A percentile compares a stretch with the other conserved stretches of the same genome.
These are phyloP conservation scores for Carcina quercana DNA, from an alignment of 2,888 invertebrate genomes.

Conservation along the genomic window DNA sequence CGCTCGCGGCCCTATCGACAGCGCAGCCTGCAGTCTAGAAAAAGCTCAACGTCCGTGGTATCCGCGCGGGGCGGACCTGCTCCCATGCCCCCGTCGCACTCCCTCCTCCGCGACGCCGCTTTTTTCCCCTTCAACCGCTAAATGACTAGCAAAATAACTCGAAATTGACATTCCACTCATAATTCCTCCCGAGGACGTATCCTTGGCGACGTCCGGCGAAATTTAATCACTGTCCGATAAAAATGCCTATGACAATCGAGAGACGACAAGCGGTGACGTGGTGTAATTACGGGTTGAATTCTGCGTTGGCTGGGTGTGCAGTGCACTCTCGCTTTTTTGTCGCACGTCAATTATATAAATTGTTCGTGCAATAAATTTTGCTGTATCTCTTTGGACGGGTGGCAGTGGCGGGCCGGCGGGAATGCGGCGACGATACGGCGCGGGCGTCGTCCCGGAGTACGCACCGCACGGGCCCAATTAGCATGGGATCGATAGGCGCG, in stretches of 20 bases:
- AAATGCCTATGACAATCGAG: conserved; percentile 53
- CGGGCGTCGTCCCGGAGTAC: conserved; percentile 32
- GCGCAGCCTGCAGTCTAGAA: conserved; percentile 35
- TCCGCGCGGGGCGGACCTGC: conserved; percentile 51
- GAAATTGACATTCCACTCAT: conserved; percentile 71
- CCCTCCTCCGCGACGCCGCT: conserved; percentile 34
- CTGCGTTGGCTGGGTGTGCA: conserved; percentile 53
- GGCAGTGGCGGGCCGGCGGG: conserved; percentile 39
- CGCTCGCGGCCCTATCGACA: conserved; percentile 52
- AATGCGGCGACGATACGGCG: conserved; percentile 48
- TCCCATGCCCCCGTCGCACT: conserved; percentile 45
- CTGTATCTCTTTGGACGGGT: conserved; percentile 64
- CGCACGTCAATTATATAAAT: conserved; percentile 72
- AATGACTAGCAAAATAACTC: conserved; percentile 66
- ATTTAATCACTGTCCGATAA: conserved; percentile 50
- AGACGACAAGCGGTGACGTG: conserved; percentile 39
- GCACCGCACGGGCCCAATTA: conserved; percentile 60
- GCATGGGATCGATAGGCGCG: conserved; percentile 70
- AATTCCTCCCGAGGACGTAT: conserved; percentile 61
- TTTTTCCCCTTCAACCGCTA: conserved; percentile 48
- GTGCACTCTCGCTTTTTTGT: conserved; percentile 68
- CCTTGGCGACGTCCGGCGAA: conserved; percentile 51
- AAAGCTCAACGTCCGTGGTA: conserved; percentile 52
- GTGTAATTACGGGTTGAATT: conserved; percentile 59
- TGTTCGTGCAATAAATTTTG: conserved; percentile 71